phyloP scores from a whole-genome alignment of 2,113 vertebrate species.

The Lanius ludovicianus region DNA sequence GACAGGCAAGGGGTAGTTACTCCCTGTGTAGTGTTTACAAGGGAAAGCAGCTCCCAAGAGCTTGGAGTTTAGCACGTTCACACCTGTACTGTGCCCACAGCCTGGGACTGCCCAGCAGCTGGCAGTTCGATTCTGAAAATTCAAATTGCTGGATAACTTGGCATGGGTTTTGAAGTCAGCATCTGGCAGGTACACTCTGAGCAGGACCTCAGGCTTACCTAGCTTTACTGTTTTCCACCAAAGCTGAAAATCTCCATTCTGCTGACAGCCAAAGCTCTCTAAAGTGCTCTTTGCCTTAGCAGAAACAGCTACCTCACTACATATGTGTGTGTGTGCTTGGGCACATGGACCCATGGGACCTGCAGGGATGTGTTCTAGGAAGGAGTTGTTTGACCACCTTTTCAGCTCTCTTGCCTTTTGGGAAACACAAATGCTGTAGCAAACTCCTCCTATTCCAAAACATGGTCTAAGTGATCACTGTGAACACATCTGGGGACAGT shows the following conservation, averaged over 20 bases:
- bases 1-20: constrained; percentile 27
- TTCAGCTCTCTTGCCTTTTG: background rate
- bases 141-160: background rate
- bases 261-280: background rate
- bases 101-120: background rate
- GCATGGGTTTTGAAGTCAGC: background rate
- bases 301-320: constrained; percentile 1
- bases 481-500: fast-evolving
- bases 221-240: background rate
- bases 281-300: background rate
- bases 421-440: background rate
- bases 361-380: background rate
- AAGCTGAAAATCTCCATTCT: background rate
- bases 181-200: background rate
- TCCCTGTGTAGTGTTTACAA: background rate
- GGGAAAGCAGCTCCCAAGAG: background rate
- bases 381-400: background rate
- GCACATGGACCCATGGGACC: background rate
- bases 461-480: fast-evolving
- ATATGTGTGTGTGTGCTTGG: background rate
- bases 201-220: background rate
- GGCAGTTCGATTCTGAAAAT: background rate
- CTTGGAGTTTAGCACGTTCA: background rate
- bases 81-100: background rate
- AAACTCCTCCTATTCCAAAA: background rate